Base-by-base conservation (phyloP, 1,140 invertebrate genomes). In the Paracyclopina nana region DNA sequence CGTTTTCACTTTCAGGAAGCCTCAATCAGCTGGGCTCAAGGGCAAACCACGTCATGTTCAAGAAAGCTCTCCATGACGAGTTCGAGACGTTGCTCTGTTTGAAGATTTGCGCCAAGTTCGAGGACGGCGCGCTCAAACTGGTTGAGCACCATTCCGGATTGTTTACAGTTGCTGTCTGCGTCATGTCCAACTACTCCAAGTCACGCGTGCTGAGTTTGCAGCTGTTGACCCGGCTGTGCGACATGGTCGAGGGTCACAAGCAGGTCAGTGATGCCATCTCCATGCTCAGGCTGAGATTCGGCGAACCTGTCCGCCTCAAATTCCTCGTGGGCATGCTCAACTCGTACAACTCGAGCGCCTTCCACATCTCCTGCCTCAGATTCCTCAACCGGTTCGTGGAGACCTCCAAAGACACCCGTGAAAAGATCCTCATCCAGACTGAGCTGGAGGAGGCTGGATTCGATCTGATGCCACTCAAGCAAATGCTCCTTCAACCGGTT, bases 251-350 rank as follows among this genome's bases (percentile, higher is more conserved):
- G 2, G 45, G 45, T 3, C 45, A 48, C 27, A 48, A 48, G 18
- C 45, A 79, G 52, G 80, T 91, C 9, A 80, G 85, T 0, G 87
- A 94, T 62, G 84, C 87, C 0, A 73, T 92, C 50, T 84, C 84
- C 0, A 87, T 84, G 0, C 67, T 92, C 31, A 72, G 87, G 12
- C 66, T 94, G 0, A 70, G 84, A 27, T 86, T 85, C 60, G 86
- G 84, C 18, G 87, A 95, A 61, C 82, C 85, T 0, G 85, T 88
- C 3, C 70, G 87, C 56, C 92, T 91, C 64, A 73, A 86, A 48
- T 79, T 92, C 59, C 71, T 92, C 0, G 77, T 87, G 6, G 84
- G 84, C 2, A 86, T 90, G 66, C 70, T 91, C 22, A 76, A 46
- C 22, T 42, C 29, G 8, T 42, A 50, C n/a, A 50, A 41, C 48